Conservation (phyloP, 2,113 vertebrate genomes). For the Urocynchramus pylzowi region DNA sequence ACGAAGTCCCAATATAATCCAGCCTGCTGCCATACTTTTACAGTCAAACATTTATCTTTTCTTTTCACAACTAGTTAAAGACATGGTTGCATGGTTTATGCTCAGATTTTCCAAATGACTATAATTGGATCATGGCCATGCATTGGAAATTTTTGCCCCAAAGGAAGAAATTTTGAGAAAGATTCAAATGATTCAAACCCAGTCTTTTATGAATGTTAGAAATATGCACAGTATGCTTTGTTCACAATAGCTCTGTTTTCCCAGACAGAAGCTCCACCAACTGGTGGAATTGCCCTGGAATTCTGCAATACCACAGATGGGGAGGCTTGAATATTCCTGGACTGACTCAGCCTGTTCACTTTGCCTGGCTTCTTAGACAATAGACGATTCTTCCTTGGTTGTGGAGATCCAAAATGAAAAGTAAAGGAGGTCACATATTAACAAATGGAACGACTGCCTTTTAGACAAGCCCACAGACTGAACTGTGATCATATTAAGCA, state of each 20-base stretch:
- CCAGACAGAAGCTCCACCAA: conserved; percentile 68
- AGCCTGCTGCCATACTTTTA: background rate
- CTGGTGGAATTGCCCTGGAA: conserved; percentile 65
- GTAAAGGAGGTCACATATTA: background rate
- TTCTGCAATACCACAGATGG: conserved; percentile 60
- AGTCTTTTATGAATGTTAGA: conserved; percentile 54
- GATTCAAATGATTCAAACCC: conserved; percentile 46
- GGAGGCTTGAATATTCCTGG: conserved; percentile 59
- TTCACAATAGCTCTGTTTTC: conserved; percentile 63
- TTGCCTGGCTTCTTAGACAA: conserved; percentile 21
- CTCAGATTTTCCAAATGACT: conserved; percentile 38
- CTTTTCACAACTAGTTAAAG: background rate
- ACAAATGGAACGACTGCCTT: background rate
- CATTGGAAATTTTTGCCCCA: conserved; percentile 48
- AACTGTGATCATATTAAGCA: background rate
- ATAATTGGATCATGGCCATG: background rate
- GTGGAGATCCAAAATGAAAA: background rate
- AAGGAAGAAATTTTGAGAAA: conserved; percentile 57
- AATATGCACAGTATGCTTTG: conserved; percentile 64
- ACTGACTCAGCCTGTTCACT: conserved; percentile 56
- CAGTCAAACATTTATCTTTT: conserved; percentile 26
- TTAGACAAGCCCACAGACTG: background rate
- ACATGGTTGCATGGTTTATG: background rate
- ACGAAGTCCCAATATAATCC: background rate
- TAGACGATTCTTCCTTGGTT: conserved; percentile 9